phyloP scores from a whole-genome alignment of 35 echinoderm and acorn worm species.

The Ophioderma brevispina region DNA sequence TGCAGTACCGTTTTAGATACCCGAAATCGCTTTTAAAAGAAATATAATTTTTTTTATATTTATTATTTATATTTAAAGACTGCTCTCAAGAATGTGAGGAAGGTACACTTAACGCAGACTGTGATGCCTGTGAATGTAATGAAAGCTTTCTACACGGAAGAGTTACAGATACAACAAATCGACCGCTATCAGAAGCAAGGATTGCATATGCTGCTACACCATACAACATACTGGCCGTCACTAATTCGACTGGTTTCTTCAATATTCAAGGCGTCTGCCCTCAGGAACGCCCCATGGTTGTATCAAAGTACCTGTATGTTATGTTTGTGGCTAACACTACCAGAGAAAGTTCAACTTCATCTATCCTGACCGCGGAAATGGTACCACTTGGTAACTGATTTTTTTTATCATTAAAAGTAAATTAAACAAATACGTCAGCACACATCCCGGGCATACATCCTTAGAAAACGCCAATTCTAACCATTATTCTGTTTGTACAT shows the following conservation, averaged over 20 bases:
- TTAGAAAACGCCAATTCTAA: too few relatives aligned
- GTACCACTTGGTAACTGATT: too few relatives aligned
- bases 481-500: too few relatives aligned
- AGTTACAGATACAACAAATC: neutral
- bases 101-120: neutral
- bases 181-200: neutral
- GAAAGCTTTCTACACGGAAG: neutral
- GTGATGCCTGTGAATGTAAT: neutral
- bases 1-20: too few relatives aligned
- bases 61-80: neutral
- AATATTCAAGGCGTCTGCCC: neutral
- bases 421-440: too few relatives aligned
- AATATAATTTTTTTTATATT: neutral
- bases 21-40: too few relatives aligned
- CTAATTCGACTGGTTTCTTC: neutral
- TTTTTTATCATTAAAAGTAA: too few relatives aligned
- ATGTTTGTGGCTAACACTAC: too few relatives aligned
- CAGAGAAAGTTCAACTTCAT: too few relatives aligned
- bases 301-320: neutral
- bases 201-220: neutral
- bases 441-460: too few relatives aligned
- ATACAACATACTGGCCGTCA: neutral
- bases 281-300: neutral
- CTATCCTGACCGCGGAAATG: too few relatives aligned
- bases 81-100: neutral